Conservation (phyloP, 2,113 vertebrate species). For the Bos javanicus region DNA sequence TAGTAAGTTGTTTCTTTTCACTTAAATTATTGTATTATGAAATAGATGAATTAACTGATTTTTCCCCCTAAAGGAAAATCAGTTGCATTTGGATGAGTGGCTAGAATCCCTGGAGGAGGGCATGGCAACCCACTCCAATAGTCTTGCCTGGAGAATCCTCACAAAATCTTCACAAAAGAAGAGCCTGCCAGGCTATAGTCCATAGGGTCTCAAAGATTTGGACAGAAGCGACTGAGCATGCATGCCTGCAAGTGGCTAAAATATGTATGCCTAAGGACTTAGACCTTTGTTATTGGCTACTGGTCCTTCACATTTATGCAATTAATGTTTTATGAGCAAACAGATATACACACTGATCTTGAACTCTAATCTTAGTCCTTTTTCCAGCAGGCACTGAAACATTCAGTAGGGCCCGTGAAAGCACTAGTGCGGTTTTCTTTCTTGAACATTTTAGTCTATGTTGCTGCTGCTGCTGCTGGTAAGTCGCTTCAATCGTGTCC, state of each 20-base stretch:
- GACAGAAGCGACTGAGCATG: neutral
- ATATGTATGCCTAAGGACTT: neutral
- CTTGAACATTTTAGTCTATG: neutral
- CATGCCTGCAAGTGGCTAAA: neutral
- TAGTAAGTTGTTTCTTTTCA: neutral
- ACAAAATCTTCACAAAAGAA: neutral
- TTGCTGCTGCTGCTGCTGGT: neutral
- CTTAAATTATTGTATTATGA: neutral
- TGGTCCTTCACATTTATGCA: slow-evolving; percentile 2
- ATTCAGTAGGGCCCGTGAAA: neutral
- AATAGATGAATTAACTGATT: neutral
- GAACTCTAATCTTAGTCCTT: neutral
- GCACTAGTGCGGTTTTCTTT: neutral
- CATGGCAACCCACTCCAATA: neutral
- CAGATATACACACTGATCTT: slow-evolving; percentile 1
- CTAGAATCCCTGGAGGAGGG: neutral
- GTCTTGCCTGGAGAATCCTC: neutral
- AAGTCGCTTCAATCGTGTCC: too few species aligned
- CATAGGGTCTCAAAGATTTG: neutral
- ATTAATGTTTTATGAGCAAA: slow-evolving; percentile 65
- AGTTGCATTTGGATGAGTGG: neutral
- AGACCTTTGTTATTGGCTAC: slow-evolving; percentile 42
- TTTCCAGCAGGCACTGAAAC: neutral
- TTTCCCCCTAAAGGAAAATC: neutral
- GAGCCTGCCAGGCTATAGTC: neutral